Base-by-base conservation (phyloP, 2,797 vertebrate species). In the Darevskia mixta region DNA sequence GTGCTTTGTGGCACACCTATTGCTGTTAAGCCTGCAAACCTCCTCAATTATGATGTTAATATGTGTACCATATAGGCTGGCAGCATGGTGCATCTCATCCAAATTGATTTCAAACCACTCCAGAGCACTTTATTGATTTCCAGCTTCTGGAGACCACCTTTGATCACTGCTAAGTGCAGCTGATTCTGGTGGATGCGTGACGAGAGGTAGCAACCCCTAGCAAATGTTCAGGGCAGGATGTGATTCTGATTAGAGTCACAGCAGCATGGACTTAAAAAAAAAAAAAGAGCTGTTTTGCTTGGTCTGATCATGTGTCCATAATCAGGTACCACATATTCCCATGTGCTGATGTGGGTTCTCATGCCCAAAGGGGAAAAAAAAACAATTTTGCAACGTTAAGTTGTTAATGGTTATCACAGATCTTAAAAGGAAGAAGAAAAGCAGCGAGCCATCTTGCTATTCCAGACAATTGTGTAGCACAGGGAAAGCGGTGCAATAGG, bases 101-200 rank as follows among this genome's bases (percentile, higher is more conserved):
- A 87, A 91, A 89, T 0, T 0, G 5, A 81, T 76, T 91, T 87
- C 6, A 67, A 86, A 83, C 23, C 61, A 81, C 32, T 87, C 32
- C 79, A 32, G 18, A 23, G 78, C 75, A 86, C 3, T 35, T 69
- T 1, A 87, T 25, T 66, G 58, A 87, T 5, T 2, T 69, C 9
- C 4, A 71, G 73, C 78, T 78, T 79, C 66, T 86, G 84, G 69
- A 6, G 9, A 61, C 27, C 49, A 84, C 1, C 71, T 82, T 49
- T 41, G 18, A 82, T 35, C 38, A 69, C 2, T 55, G n/a, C 0
- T 55, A 41, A 5, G 0, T 18, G 73, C 25, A 45, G 1, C 43
- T 89, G 79, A 55, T 15, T 72, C 35, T 84, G 17, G 45, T 64
- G 55, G 29, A 83, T 3, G 17, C 13, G 25, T 20, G 43, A 38